Evolutionary conservation across 1,140 invertebrate species (phyloP), one percentile per base, ranked within the genome.

Genomic region (Drosophila kohkoa): DNA sequence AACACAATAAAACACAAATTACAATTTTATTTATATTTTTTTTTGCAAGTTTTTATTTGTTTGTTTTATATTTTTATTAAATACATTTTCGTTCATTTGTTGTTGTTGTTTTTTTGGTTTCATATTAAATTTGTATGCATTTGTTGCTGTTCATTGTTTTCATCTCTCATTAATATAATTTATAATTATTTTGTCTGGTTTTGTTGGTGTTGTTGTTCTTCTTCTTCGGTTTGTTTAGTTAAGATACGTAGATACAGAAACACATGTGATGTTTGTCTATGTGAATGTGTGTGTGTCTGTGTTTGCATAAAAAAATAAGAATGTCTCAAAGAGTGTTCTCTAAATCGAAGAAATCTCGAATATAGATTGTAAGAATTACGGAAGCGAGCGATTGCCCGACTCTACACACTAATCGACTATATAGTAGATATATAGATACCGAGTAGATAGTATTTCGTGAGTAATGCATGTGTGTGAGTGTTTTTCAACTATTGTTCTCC

Each of bases 51-150:
- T 79, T 57, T 55, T 25, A 25, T 57, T 57, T 75, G 73, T 85
- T 72, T 72, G 78, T 70, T 86, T 67, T 73, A 76, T 87, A 82
- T 75, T 78, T 87, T 87, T 79, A 88, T 88, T 87, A 88, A 87
- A 87, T 87, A 88, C 77, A 83, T 80, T 88, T 16, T 87, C 70
- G 77, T 88, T 87, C 58, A 71, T 81, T 77, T 80, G 38, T 45
- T 20, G 35, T 75, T 77, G 20, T 72, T 67, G n/a, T 66, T 62
- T 32, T 20, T 49, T 46, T 66, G 52, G 66, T 80, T 77, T 38
- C 60, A 65, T 78, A 72, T 59, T 72, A 71, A 79, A 79, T 79
- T 81, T 81, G 78, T 81, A 82, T 71, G 73, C 54, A 54, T 75
- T 76, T 82, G 81, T 67, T 82, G 81, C 72, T 75, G 79, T 66